Evolutionary conservation across 2,888 invertebrate genomes (phyloP), one percentile per base, ranked within the genome.

Genomic region (Trissolcus brochymenae): DNA sequence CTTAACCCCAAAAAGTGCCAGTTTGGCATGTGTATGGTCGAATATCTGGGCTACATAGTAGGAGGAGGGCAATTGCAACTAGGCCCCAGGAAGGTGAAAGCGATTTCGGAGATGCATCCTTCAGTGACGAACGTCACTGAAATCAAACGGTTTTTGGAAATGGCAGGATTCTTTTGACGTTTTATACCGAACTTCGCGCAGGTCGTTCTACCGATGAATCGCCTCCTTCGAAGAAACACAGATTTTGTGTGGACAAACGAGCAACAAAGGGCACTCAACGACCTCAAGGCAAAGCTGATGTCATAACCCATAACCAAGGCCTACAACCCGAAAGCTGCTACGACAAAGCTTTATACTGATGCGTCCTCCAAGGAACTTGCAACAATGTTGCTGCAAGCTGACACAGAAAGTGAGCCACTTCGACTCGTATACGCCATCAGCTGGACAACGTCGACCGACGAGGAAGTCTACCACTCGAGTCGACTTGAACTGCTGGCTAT

Each of bases 401-500:
- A 64, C 7, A 1, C 11, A 2, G 16, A 21, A 11, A 13, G 13
- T 0, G 55, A 55, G 0, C 64, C 55, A 0, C 55, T 64, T 14
- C 43, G 25, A 21, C 7, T 65, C 6, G 56, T 65, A 1, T 65
- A 65, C 19, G 56, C 65, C 1, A 40, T 55, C 2, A 56, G 46
- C 19, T 13, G 50, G 19, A 1, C 64, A n/a, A 64, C 54, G 0
- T 16, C 25, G 13, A 13, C 25, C 0, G 55, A 25, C 0, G 43
- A 55, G 46, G 43, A 64, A 46, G 49, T 21, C 17, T 83, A 83
- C 46, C 79, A 81, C 53, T 79, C 81, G 0, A 81, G 76, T 29
- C 81, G 85, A 16, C 43, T 82, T 4, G 86, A 87, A 49, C 9
- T 75, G 7, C 25, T 78, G 43, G 78, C 70, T 0, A 61, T 78